phyloP scores from a whole-genome alignment of 2,888 invertebrate genomes.

The Rhabditophanes sp. region DNA sequence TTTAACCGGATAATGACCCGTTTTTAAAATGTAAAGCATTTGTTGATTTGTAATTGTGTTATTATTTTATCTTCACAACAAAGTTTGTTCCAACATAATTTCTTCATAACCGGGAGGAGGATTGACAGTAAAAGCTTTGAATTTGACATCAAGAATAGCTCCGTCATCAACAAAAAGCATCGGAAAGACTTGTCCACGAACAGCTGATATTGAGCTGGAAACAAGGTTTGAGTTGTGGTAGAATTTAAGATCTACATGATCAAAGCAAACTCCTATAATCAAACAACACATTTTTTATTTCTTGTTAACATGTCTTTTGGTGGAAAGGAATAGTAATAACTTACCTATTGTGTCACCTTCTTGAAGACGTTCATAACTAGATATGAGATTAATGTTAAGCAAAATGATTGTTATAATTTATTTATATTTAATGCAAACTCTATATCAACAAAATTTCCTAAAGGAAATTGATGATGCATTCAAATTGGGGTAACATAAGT shows the following conservation, averaged over 20 bases:
- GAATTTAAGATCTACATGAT: conserved; percentile 86
- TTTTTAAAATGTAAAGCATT: too few relatives aligned
- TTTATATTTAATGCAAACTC: too few relatives aligned
- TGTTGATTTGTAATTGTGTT: too few relatives aligned
- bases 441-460: too few relatives aligned
- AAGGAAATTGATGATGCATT: too few relatives aligned
- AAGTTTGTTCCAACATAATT: conserved; percentile 87
- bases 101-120: conserved; percentile 65
- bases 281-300: conserved; percentile 24
- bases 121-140: conserved; percentile 70
- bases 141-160: conserved; percentile 81
- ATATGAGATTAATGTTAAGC: too few relatives aligned
- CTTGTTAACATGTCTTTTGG: not conserved
- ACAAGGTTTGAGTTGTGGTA: conserved; percentile 75
- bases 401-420: too few relatives aligned
- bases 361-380: too few relatives aligned
- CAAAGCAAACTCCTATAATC: conserved; percentile 76
- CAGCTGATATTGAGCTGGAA: conserved; percentile 67
- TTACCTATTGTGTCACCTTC: conserved; percentile 77
- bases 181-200: conserved; percentile 53
- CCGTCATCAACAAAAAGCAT: conserved; percentile 75
- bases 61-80: too few relatives aligned
- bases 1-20: too few relatives aligned
- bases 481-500: too few relatives aligned
- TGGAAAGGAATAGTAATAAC: too few relatives aligned